A percentile compares a stretch with the other conserved stretches of the same genome.
These are phyloP conservation scores for Enteromius thamalakanensis DNA, from an alignment of 2,797 vertebrate species.

Conservation along the genomic window DNA sequence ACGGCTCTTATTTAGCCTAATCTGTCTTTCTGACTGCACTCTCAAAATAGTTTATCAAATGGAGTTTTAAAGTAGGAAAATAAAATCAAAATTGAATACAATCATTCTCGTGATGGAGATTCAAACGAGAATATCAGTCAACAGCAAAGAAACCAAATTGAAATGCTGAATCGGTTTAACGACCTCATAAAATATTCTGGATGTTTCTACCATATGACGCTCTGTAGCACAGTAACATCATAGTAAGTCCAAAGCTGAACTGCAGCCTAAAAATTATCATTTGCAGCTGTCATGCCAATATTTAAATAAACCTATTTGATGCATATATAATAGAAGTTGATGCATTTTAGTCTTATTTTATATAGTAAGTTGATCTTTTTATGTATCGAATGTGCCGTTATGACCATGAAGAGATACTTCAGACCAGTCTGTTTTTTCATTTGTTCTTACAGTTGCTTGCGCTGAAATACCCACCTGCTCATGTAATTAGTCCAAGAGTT, in stretches of 20 bases:
- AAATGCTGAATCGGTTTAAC: conserved; percentile 64
- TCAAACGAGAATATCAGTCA: background rate
- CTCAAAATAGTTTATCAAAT: background rate
- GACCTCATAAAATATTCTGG: conserved; percentile 67
- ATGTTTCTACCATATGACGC: conserved; percentile 71
- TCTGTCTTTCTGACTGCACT: conserved; percentile 1
- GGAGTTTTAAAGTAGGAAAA: background rate
- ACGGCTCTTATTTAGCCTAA: background rate
- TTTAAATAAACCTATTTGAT: background rate
- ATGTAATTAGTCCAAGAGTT: conserved; percentile 63
- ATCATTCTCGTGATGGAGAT: background rate
- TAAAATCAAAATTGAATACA: background rate
- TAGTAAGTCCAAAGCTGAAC: background rate
- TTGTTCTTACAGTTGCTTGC: conserved; percentile 46
- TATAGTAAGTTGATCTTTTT: background rate
- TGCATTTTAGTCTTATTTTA: background rate
- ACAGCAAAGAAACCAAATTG: conserved; percentile 29
- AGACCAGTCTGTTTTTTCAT: conserved; percentile 45
- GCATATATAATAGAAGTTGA: background rate
- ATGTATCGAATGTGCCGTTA: background rate
- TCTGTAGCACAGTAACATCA: conserved; percentile 55
- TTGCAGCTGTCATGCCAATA: background rate
- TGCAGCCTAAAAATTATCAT: background rate
- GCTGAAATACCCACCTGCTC: conserved; percentile 57
- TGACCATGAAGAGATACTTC: conserved; percentile 15